A percentile compares a stretch with the other conserved stretches of the same genome.
These are phyloP conservation scores for Theonella swinhoei DNA, from an alignment of 37 sponge, comb jelly and placozoan genomes.

Conservation along the genomic window DNA sequence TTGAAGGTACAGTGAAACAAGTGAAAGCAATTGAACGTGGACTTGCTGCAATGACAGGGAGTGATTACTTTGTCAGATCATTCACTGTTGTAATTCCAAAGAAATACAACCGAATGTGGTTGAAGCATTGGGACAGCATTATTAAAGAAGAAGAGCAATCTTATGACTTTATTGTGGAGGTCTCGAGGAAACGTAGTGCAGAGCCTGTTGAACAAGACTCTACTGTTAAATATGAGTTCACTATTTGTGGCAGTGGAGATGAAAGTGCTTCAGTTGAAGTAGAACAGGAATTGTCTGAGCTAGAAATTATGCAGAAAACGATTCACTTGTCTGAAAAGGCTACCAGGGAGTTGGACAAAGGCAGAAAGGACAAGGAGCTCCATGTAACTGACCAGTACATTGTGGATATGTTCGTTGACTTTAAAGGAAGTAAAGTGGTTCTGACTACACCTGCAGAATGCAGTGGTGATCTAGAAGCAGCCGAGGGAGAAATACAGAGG, in stretches of 20 bases:
- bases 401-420: constrained; percentile 14
- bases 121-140: constrained; percentile 38
- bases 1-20: constrained; percentile 35
- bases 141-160: constrained; percentile 23
- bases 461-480: constrained; percentile 30
- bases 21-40: constrained; percentile 24
- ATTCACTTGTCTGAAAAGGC: background rate
- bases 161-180: constrained; percentile 20
- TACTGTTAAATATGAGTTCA: background rate
- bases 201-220: background rate
- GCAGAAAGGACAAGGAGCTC: constrained; percentile 1
- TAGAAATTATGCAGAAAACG: background rate
- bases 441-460: constrained; percentile 16
- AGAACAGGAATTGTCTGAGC: background rate
- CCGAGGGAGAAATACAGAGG: constrained; percentile 35
- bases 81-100: constrained; percentile 16
- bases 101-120: constrained; percentile 34
- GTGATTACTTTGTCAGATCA: background rate
- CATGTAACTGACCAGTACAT: background rate
- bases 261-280: background rate
- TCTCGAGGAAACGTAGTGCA: background rate
- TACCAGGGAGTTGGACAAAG: constrained; percentile 1
- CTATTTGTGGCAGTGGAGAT: background rate
- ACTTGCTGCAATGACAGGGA: constrained; percentile 1
- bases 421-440: background rate